These are phyloP conservation scores for Lagorchestes hirsutus DNA, from an alignment of 2,797 vertebrate species.

Conservation along the genomic window DNA sequence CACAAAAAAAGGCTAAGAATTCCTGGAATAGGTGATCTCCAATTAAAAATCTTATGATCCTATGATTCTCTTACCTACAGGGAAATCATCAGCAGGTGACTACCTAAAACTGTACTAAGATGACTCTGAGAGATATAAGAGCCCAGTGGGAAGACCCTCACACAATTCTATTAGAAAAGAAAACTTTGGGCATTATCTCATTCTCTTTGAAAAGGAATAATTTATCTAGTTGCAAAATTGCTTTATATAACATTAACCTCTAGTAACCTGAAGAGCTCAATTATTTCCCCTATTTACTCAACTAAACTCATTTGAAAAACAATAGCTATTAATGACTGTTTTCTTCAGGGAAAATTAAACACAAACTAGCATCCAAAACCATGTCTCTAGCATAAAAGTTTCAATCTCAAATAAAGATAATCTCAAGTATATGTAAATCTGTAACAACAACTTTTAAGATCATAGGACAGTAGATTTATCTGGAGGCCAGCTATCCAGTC, in stretches of 20 bases:
- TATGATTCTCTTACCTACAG: background rate
- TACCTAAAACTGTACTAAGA: background rate
- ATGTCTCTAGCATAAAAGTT: background rate
- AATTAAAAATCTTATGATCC: background rate
- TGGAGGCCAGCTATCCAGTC: background rate
- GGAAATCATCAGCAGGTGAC: background rate
- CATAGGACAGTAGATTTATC: background rate
- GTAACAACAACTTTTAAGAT: background rate
- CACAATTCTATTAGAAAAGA: background rate
- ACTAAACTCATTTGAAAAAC: background rate
- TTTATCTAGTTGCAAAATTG: background rate
- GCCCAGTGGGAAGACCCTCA: background rate
- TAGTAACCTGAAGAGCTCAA: background rate
- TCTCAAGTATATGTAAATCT: background rate
- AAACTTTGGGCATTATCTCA: background rate
- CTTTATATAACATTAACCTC: background rate
- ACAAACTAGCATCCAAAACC: background rate
- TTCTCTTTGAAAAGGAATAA: background rate
- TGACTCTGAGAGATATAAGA: background rate
- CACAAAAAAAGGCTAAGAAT: background rate
- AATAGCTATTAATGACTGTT: background rate
- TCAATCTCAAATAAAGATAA: background rate
- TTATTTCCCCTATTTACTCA: background rate
- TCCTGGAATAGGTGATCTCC: background rate
- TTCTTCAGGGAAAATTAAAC: background rate